Base-by-base conservation (phyloP, 2,113 vertebrate genomes). In the Symphodus melops region DNA sequence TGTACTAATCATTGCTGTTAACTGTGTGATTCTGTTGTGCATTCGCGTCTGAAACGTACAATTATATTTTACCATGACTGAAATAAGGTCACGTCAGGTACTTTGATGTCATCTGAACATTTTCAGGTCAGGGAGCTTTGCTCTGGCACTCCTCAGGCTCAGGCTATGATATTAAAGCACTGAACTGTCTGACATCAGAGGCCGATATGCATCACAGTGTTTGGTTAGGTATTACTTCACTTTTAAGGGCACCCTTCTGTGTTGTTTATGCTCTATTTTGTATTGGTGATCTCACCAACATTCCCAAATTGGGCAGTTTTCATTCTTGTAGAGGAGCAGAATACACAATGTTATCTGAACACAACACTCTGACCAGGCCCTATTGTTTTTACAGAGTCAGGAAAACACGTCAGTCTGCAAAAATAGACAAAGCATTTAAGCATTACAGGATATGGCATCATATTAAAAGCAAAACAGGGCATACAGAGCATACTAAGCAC, bases 371-470 rank as follows among this genome's bases (percentile, higher is more conserved):
- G 28, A 59, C 66, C 73, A 39, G 44, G 41, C 68, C 72, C 69
- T 70, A 72, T 86, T 91, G 88, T 92, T 90, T 77, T 76, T 76
- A 48, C 17, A 17, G 46, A 84, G 65, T 68, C 67, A 49, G 84
- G 78, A 80, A 90, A 90, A 82, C 39, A 85, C 62, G 66, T 82
- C 79, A 87, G 57, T 55, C 63, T 57, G 74, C 73, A 84, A 67
- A 91, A 89, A 88, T 86, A 88, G 81, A 89, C 71, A 67, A 68
- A 83, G 72, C 79, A 21, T 85, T 89, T 87, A 75, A 83, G 78
- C 77, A 86, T 82, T 74, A 76, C 61, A 85, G 83, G 83, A 89
- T 17, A 78, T 90, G 62, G 89, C 82, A 75, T 83, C 80, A 88
- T 44, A 28, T 10, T 21, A 42, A 56, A 33, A 82, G 68, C 37